Conservation (phyloP, 35 echinoderm and acorn worm species). For the Stichopus chloronotus region DNA sequence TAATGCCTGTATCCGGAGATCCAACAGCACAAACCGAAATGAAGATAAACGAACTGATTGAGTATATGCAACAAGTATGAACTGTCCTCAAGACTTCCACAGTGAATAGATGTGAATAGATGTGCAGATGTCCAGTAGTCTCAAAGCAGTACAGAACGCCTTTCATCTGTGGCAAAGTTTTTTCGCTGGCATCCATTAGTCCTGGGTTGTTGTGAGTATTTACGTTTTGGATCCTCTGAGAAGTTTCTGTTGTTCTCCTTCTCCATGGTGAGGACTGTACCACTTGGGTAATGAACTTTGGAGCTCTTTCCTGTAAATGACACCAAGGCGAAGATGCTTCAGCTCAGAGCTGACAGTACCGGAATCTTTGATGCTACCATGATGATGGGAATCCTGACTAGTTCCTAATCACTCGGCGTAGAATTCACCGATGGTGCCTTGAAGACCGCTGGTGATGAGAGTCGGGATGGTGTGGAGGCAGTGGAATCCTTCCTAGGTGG, state of each 20-base stretch:
- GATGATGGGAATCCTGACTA: background rate
- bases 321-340: background rate
- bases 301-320: background rate
- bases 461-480: background rate
- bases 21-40: no score
- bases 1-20: no score
- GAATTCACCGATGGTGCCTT: background rate
- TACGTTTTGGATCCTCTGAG: background rate
- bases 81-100: background rate
- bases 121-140: background rate
- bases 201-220: background rate
- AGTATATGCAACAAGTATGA: no score
- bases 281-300: background rate
- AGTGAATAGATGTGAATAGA: background rate
- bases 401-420: background rate
- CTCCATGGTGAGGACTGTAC: background rate
- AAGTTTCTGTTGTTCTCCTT: background rate
- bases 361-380: background rate
- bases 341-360: background rate
- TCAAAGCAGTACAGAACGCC: background rate
- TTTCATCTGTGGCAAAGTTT: background rate
- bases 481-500: background rate
- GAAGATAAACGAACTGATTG: no score
- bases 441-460: background rate
- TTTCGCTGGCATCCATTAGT: background rate